Base-by-base conservation (phyloP, 2,113 vertebrate species). In the Clinocottus analis region DNA sequence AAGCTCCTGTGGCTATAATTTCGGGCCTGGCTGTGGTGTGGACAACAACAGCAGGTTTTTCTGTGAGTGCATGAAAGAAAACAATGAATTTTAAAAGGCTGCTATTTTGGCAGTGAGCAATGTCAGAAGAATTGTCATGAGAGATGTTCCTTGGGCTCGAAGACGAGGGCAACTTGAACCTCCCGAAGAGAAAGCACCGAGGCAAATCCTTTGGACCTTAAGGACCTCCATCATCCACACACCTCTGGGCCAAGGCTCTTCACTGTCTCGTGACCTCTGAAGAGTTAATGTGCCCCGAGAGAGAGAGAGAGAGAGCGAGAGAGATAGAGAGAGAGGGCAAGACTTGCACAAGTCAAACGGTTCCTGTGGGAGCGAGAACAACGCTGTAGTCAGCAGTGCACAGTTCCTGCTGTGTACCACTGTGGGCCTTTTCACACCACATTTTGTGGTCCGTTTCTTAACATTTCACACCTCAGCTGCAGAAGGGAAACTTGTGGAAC, bases 1-100 rank as follows among this genome's bases (percentile, higher is more conserved):
- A 82, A 83, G 83, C 75, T 79, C 43, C 61, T 67, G 65, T 53
- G 72, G 65, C 72, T 84, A 65, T 89, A 92, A 85, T 88, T 88
- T 60, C 66, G 70, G 72, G 72, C 11, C n/a, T 77, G 45, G 63
- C 80, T 14, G 2, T 81, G 62, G 74, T 77, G 49, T 82, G 55
- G 85, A 79, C 55, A 79, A 59, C 77, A 65, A 47, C 75, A 58
- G 61, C 17, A 3, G 68, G 13, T 62, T 80, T 70, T 43, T 61
- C 37, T 77, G 69, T 81, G 66, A 64, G 9, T 63, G 56, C 66
- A 69, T 75, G 65, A 79, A 86, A 83, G 71, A 79, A 85, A 91
- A 86, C 75, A 71, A 63, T 70, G 65, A 75, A 73, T 65, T 12
- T 70, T 65, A 37, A 80, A 83, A 45, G n/a, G 41, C 45, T 62